phyloP scores from a whole-genome alignment of 1,140 invertebrate species.

The Leucophenga varia region DNA sequence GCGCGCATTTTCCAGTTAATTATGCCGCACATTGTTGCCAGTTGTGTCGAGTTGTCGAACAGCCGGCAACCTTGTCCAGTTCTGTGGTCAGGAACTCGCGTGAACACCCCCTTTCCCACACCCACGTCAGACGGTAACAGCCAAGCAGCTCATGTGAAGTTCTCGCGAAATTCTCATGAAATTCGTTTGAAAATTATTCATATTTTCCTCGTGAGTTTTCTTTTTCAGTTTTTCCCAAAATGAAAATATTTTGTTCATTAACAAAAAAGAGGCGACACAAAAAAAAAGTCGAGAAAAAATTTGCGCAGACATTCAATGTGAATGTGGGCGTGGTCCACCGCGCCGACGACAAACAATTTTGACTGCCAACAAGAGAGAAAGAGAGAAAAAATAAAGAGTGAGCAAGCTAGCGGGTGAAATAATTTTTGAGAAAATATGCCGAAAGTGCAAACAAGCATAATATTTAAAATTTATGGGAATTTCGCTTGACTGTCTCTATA shows the following conservation, averaged over 20 bases:
- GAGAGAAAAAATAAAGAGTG: not conserved
- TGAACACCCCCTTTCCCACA: no score
- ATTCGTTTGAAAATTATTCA: slow-evolving; percentile 29
- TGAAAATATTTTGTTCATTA: slow-evolving; percentile 20
- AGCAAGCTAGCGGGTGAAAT: slow-evolving; percentile 1
- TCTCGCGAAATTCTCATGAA: slow-evolving; percentile 33
- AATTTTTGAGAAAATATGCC: slow-evolving; percentile 25
- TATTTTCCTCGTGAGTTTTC: slow-evolving; percentile 1
- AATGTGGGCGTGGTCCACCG: no score
- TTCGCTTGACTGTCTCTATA: slow-evolving; percentile 6
- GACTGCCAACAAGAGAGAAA: slow-evolving; percentile 21
- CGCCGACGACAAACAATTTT: slow-evolving; percentile 43
- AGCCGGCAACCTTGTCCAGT: slow-evolving; percentile 19
- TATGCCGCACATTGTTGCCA: slow-evolving; percentile 41
- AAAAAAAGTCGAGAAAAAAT: no score
- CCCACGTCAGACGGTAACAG: not conserved
- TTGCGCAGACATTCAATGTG: no score
- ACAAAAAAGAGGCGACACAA: no score
- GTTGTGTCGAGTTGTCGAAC: slow-evolving; percentile 31
- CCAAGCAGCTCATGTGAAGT: slow-evolving; percentile 27
- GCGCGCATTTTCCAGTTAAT: slow-evolving; percentile 39
- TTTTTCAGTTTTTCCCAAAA: slow-evolving; percentile 5
- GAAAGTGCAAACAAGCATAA: slow-evolving; percentile 47
- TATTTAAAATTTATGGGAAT: slow-evolving; percentile 44
- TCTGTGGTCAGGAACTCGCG: no score